A percentile compares a stretch with the other conserved stretches of the same genome.
Evolutionary conservation across 2,113 vertebrate species (phyloP).

Genomic region (Catagonus wagneri): DNA sequence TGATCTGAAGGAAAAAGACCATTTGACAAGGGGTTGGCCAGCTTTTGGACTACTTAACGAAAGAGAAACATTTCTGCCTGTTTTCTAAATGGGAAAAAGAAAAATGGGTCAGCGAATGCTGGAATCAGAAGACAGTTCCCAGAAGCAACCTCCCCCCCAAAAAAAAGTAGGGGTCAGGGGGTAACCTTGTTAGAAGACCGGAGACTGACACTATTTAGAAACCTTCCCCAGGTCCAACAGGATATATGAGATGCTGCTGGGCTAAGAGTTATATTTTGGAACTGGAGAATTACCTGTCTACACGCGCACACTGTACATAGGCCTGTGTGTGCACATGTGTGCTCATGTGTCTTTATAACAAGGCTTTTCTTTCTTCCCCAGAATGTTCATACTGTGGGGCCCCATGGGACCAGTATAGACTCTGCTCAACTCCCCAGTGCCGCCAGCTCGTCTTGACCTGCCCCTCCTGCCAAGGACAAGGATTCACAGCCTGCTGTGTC

Average conservation of each 20-base stretch:
- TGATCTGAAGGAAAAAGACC: not conserved
- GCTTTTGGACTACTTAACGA: not conserved
- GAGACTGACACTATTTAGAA: not conserved
- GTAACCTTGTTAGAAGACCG: not conserved
- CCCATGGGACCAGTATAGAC: slow-evolving; percentile 95
- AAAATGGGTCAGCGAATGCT: not conserved
- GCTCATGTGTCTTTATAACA: slow-evolving; percentile 31
- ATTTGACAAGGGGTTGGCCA: not conserved
- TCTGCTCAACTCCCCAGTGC: slow-evolving; percentile 94
- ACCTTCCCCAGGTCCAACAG: not conserved
- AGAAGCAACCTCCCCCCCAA: not conserved
- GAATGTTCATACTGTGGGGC: slow-evolving; percentile 94
- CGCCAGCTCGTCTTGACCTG: slow-evolving; percentile 96
- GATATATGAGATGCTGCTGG: not conserved
- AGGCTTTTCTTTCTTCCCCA: slow-evolving; percentile 79
- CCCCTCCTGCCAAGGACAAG: slow-evolving; percentile 87
- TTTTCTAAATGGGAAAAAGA: slow-evolving; percentile 24
- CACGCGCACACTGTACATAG: rapidly evolving
- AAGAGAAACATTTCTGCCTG: not conserved
- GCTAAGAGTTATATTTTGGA: not conserved
- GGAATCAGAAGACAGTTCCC: slow-evolving; percentile 25
- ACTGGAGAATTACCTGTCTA: not conserved
- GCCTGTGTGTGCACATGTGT: too few relatives aligned
- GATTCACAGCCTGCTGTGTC: slow-evolving; percentile 94
- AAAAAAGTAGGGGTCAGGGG: too few relatives aligned